These are phyloP conservation scores for Ammodytes dubius DNA, from an alignment of 2,113 vertebrate genomes.

Conservation along the genomic window DNA sequence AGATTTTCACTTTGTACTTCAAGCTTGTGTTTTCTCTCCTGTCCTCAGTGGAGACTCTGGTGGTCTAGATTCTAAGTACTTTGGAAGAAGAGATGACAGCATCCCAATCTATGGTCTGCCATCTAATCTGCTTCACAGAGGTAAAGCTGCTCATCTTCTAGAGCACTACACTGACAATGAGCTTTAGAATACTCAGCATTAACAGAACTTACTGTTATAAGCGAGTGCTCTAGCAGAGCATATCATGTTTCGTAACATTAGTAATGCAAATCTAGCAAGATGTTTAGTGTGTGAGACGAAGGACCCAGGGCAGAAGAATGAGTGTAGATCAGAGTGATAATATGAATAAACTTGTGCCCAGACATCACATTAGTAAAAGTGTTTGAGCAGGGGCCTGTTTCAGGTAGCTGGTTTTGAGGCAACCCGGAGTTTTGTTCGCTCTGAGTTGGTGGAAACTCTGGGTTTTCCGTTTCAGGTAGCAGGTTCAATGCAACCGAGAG, in stretches of 20 bases:
- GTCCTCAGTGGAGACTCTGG: slow-evolving; percentile 79
- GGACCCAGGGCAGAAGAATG: too few relatives aligned
- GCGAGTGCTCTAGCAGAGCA: too few relatives aligned
- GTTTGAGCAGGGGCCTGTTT: too few relatives aligned
- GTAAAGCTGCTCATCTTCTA: slow-evolving; percentile 38
- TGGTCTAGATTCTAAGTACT: slow-evolving; percentile 92
- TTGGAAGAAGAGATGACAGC: slow-evolving; percentile 91
- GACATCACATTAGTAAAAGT: too few relatives aligned
- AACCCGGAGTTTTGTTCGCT: too few relatives aligned
- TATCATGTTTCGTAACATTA: not conserved
- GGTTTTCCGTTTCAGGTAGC: too few relatives aligned
- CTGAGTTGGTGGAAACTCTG: too few relatives aligned
- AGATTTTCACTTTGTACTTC: not conserved
- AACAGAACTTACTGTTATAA: not conserved
- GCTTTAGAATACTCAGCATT: not conserved
- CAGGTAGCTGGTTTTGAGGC: too few relatives aligned
- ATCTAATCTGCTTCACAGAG: slow-evolving; percentile 82
- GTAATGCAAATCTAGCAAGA: too few relatives aligned
- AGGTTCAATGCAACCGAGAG: too few relatives aligned
- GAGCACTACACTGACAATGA: not conserved
- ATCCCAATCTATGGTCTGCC: slow-evolving; percentile 89
- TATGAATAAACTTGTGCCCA: too few relatives aligned
- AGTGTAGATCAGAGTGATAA: too few relatives aligned
- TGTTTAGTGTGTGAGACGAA: not conserved
- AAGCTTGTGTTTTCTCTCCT: not conserved